Evolutionary conservation across 2,888 invertebrate genomes (phyloP), one percentile per base, ranked within the genome.

Genomic region (Eupithecia dodoneata): DNA sequence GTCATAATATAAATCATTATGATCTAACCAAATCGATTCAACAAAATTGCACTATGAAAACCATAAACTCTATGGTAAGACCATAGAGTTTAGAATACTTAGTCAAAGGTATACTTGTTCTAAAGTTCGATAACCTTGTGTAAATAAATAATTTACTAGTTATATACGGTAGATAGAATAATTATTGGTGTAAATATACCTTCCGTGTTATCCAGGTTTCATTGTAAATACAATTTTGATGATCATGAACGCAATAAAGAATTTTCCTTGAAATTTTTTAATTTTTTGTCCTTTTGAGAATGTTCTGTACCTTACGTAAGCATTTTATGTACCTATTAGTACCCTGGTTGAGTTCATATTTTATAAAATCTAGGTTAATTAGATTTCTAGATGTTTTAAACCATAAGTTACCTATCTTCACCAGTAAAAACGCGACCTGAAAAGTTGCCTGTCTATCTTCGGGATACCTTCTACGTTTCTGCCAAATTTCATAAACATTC

Each of bases 191-290:
- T 94, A 94, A 91, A 94, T 94, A 94, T 90, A 87, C 90, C 88
- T 91, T 93, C 91, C 89, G 88, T 93, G 94, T 94, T 94, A 92
- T 89, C 88, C 88, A 90, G 89, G 87, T 89, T 89, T 92, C 90
- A 90, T 86, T 94, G 94, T 94, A 94, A 86, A 88, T 93, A 94
- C 83, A 86, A 90, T 92, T 94, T 94, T 91, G 89, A 91, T 93
- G 93, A 93, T 93, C 90, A 92, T 89, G 91, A 94, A 94, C 87
- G 94, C 94, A 94, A 94, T 94, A 94, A 94, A 94, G 89, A 87
- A 88, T 93, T 87, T 94, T 93, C 93, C 92, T 92, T 92, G 93
- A 88, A 77, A 66, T 42, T 41, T 52, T 12, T 30, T 63, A 30
- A 63, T 63, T 63, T 30, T 4, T 63, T 63, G 10, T 10, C 9